Conservation (phyloP, 2,797 vertebrate species). For the Takifugu rubripes region DNA sequence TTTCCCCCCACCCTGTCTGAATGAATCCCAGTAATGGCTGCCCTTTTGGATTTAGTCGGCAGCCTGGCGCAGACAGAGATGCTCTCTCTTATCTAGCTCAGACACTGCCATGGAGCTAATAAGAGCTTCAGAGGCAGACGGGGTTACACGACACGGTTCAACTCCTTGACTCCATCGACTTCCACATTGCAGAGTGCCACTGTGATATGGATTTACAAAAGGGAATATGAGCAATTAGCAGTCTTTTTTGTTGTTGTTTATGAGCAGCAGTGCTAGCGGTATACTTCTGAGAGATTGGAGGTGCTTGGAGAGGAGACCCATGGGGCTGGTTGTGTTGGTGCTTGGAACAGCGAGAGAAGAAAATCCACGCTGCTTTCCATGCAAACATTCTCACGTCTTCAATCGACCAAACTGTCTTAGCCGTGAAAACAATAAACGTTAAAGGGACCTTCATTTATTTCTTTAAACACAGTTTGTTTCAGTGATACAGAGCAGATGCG, state of each 20-base stretch:
- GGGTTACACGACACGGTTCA: slow-evolving; percentile 10
- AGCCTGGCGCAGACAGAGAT: slow-evolving; percentile 47
- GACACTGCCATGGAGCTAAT: slow-evolving; percentile 35
- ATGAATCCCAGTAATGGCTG: slow-evolving; percentile 65
- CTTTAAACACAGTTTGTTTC: slow-evolving; percentile 21
- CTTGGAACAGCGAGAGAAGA: slow-evolving; percentile 26
- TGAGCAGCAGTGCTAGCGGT: background rate
- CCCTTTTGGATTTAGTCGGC: slow-evolving; percentile 71
- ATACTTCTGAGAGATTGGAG: slow-evolving; percentile 1
- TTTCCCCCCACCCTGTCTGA: slow-evolving; percentile 57
- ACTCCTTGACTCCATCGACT: slow-evolving; percentile 28
- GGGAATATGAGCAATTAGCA: slow-evolving; percentile 9
- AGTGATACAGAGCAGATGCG: slow-evolving; percentile 28
- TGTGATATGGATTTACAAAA: slow-evolving; percentile 27
- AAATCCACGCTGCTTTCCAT: slow-evolving; percentile 40
- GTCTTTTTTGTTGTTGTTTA: slow-evolving; percentile 13
- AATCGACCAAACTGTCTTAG: slow-evolving; percentile 16
- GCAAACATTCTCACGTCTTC: slow-evolving; percentile 10
- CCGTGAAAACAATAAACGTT: slow-evolving; percentile 77
- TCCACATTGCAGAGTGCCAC: slow-evolving; percentile 29
- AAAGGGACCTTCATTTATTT: slow-evolving; percentile 75
- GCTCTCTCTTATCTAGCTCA: slow-evolving; percentile 67
- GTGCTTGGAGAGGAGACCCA: slow-evolving; percentile 36
- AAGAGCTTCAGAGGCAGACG: slow-evolving; percentile 33
- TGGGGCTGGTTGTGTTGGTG: slow-evolving; percentile 40